Evolutionary conservation across 2,888 invertebrate genomes (phyloP).

Genomic region (Buathra laborator): DNA sequence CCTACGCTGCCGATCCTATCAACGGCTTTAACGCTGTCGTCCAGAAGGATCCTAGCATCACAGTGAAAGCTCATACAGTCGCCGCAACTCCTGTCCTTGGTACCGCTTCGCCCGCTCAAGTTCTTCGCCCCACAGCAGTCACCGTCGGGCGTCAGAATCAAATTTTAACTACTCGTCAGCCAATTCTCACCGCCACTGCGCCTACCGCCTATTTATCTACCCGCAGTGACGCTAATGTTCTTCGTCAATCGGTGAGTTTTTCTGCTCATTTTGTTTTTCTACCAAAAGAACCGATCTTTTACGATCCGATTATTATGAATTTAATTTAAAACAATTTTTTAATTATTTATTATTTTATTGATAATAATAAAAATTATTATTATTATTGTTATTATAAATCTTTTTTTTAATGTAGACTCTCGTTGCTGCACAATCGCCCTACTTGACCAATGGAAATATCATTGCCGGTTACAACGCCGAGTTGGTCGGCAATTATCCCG

Average conservation of each 20-base stretch:
- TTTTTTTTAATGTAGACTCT: slow-evolving; percentile 56
- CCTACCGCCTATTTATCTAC: slow-evolving; percentile 60
- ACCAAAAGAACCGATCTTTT: too few species aligned
- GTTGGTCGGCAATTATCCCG: slow-evolving; percentile 64
- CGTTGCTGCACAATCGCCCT: slow-evolving; percentile 67
- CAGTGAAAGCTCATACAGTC: slow-evolving; percentile 70
- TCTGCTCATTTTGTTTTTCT: neutral
- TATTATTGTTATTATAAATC: slow-evolving; percentile 26
- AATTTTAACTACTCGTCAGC: slow-evolving; percentile 69
- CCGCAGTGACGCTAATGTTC: slow-evolving; percentile 66
- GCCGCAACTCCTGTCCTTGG: slow-evolving; percentile 57
- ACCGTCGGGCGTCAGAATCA: slow-evolving; percentile 62
- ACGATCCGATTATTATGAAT: neutral
- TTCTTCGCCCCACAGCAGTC: slow-evolving; percentile 61
- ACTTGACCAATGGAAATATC: slow-evolving; percentile 67
- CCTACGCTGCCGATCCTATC: slow-evolving; percentile 81
- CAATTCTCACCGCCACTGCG: slow-evolving; percentile 67
- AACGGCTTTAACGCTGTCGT: slow-evolving; percentile 83
- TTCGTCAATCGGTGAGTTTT: slow-evolving; percentile 69
- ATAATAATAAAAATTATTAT: neutral
- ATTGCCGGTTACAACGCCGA: slow-evolving; percentile 66
- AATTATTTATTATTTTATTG: slow-evolving; percentile 19
- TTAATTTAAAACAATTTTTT: neutral
- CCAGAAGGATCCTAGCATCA: slow-evolving; percentile 78
- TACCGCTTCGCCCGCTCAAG: slow-evolving; percentile 56